Evolutionary conservation across 2,888 invertebrate species (phyloP).

Genomic region (Pachliopta kotzebuea): DNA sequence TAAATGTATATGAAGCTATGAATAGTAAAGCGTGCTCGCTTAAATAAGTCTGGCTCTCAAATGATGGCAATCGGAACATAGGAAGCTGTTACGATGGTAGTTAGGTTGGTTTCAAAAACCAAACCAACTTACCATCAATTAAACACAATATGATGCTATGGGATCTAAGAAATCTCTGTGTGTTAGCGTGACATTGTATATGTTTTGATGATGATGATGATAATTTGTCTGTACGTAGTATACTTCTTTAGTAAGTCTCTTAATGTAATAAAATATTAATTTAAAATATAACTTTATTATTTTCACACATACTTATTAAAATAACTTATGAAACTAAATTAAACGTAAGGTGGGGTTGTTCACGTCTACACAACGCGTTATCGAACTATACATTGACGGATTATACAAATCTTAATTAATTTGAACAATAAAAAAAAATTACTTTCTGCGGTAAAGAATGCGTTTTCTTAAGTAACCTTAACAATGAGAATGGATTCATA

Average conservation of each 20-base stretch:
- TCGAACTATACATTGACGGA: neutral
- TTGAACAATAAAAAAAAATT: neutral
- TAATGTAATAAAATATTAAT: constrained; percentile 15
- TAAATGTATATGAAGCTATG: too few species aligned
- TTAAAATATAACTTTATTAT: constrained; percentile 23
- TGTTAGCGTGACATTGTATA: neutral
- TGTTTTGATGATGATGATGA: neutral
- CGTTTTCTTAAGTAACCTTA: constrained; percentile 26
- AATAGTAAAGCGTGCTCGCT: too few species aligned
- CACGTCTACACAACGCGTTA: constrained; percentile 17
- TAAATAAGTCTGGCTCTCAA: too few species aligned
- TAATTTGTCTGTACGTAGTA: too few species aligned
- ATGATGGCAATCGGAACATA: too few species aligned
- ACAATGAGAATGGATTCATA: constrained; percentile 42
- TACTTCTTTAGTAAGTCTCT: neutral
- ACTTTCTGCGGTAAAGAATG: constrained; percentile 3
- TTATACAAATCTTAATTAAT: neutral
- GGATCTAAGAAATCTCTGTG: too few species aligned
- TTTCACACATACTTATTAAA: constrained; percentile 25
- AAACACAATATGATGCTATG: too few species aligned
- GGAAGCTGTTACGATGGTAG: too few species aligned
- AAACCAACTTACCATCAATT: too few species aligned
- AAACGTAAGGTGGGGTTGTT: constrained; percentile 11
- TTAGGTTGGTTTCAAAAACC: too few species aligned
- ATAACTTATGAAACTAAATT: constrained; percentile 21